phyloP scores from a whole-genome alignment of 2,797 vertebrate species.

The Rhynchonycteris naso region DNA sequence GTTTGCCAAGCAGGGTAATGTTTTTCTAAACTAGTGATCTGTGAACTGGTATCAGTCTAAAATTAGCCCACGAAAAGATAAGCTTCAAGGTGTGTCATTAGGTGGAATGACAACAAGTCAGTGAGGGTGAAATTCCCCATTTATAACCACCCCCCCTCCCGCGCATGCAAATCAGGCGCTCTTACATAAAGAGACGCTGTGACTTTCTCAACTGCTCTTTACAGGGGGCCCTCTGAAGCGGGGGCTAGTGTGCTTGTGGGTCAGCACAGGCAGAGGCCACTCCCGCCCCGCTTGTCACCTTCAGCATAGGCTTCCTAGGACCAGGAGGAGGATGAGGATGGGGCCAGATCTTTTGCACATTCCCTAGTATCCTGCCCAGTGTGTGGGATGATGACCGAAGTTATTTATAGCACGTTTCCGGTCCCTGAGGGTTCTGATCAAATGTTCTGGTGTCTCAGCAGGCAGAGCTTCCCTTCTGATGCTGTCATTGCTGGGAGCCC shows the following conservation, averaged over 20 bases:
- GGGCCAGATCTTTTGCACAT: not conserved
- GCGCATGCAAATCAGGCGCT: not conserved
- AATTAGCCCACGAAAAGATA: constrained; percentile 50
- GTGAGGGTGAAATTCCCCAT: constrained; percentile 46
- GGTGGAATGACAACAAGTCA: constrained; percentile 59
- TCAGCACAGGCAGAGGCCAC: accelerated
- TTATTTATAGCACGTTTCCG: not conserved
- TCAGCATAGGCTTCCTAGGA: not conserved
- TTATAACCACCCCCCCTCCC: too few relatives aligned
- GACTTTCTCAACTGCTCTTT: not conserved
- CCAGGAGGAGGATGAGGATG: too few relatives aligned
- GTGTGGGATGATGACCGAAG: not conserved
- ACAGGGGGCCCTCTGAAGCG: not conserved
- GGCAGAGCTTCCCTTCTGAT: accelerated
- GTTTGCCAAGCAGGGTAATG: not conserved
- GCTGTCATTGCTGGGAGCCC: not conserved
- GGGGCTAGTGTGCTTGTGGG: not conserved
- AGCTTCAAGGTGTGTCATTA: constrained; percentile 58
- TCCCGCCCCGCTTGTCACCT: accelerated
- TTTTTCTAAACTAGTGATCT: constrained; percentile 59
- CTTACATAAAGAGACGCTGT: not conserved
- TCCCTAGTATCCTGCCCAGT: not conserved
- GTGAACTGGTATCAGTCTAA: constrained; percentile 45
- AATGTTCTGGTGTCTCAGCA: not conserved
- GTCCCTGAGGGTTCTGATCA: not conserved